Percentiles rank a stretch among this genome's conserved stretches.
Evolutionary conservation across 2,888 invertebrate genomes (phyloP).

Genomic region (Carcina quercana): DNA sequence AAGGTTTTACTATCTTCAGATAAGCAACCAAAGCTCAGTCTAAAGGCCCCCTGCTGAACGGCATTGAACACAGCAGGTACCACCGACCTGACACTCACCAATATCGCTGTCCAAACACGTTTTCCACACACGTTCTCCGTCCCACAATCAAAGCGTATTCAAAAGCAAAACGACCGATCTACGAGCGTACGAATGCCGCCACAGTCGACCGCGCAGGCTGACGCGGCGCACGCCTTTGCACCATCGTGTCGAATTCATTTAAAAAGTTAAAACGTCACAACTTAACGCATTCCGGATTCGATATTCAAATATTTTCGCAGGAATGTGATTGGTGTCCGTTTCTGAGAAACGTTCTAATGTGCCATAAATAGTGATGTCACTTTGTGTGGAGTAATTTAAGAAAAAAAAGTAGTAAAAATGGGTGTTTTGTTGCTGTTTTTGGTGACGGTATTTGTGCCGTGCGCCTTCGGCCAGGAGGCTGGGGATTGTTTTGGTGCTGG

Average conservation of each 20-base stretch:
- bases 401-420: constrained; percentile 50
- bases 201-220: constrained; percentile 59
- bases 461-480: constrained; percentile 62
- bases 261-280: constrained; percentile 30
- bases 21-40: no score
- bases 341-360: constrained; percentile 38
- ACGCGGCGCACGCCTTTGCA: constrained; percentile 47
- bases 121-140: constrained; percentile 54
- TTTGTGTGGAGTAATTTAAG: constrained; percentile 16
- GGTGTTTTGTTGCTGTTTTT: constrained; percentile 57
- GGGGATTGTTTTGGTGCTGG: constrained; percentile 78
- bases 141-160: constrained; percentile 55
- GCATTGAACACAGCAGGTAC: not conserved
- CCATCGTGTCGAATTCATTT: constrained; percentile 18
- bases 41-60: no score
- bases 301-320: constrained; percentile 32
- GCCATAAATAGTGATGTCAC: constrained; percentile 47
- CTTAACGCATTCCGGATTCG: constrained; percentile 42
- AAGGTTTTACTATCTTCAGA: no score
- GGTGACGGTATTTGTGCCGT: constrained; percentile 58
- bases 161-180: constrained; percentile 18
- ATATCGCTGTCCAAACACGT: constrained; percentile 52
- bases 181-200: constrained; percentile 21
- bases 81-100: constrained; percentile 22
- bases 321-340: constrained; percentile 55